Evolutionary conservation across 2,888 invertebrate genomes (phyloP).

Genomic region (Ditula angustiorana): DNA sequence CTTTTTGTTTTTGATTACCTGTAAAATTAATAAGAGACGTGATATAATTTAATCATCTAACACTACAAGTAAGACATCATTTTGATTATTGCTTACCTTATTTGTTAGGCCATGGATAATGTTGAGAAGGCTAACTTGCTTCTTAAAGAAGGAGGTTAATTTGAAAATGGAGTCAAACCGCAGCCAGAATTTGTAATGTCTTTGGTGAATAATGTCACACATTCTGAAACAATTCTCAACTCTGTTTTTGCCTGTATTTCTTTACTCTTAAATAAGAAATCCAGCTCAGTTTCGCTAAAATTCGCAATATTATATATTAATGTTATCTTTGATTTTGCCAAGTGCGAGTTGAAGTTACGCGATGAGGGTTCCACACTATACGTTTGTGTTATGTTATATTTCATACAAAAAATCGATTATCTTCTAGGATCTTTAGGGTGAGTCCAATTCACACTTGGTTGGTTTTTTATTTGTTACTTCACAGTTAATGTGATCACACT

Average conservation of each 20-base stretch:
- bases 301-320: too few relatives aligned
- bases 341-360: too few relatives aligned
- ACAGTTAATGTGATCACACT: too few relatives aligned
- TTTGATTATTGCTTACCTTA: conserved; percentile 76
- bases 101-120: conserved; percentile 92
- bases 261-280: not conserved
- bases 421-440: too few relatives aligned
- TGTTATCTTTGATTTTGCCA: too few relatives aligned
- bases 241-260: not conserved
- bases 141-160: conserved; percentile 88
- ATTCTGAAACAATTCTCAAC: conserved; percentile 76
- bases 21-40: conserved; percentile 30
- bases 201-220: conserved; percentile 92
- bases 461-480: too few relatives aligned
- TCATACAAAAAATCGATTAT: too few relatives aligned
- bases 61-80: too few relatives aligned
- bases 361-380: too few relatives aligned
- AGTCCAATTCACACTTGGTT: too few relatives aligned
- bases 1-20: conserved; percentile 87
- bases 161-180: conserved; percentile 90
- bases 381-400: too few relatives aligned
- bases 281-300: too few relatives aligned
- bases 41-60: not conserved
- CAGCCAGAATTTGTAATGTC: conserved; percentile 91
- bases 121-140: conserved; percentile 88